Conservation (phyloP, 2,797 vertebrate genomes). For the Toxotes lorentzi region DNA sequence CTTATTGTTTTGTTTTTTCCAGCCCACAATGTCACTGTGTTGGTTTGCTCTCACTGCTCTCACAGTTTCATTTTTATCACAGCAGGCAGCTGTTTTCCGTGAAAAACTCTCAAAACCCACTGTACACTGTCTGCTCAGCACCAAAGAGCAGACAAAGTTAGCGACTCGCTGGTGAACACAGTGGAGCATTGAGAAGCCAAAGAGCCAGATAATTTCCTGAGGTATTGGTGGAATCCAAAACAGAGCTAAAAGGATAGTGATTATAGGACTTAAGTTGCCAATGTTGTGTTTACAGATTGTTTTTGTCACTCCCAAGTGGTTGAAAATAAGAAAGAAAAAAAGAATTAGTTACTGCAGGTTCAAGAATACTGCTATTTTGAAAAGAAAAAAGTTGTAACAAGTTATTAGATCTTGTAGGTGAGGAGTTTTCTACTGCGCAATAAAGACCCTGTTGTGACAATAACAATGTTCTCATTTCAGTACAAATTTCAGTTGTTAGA, state of each 20-base stretch:
- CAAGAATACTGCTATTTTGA: not conserved
- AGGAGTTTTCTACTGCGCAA: not conserved
- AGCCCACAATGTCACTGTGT: not conserved
- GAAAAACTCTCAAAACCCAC: not conserved
- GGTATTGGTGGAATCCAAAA: not conserved
- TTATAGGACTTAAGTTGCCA: not conserved
- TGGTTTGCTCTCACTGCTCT: not conserved
- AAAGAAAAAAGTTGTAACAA: not conserved
- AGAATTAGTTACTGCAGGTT: not conserved
- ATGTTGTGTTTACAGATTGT: too few relatives aligned
- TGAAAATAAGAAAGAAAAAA: not conserved
- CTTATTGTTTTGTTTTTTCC: not conserved
- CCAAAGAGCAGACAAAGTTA: not conserved
- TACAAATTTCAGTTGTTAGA: not conserved
- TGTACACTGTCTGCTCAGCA: not conserved
- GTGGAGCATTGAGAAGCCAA: not conserved
- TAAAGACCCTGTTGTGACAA: not conserved
- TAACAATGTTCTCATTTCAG: not conserved
- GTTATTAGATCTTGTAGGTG: not conserved
- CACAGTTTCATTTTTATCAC: not conserved
- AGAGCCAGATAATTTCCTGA: not conserved
- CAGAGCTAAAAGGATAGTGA: not conserved
- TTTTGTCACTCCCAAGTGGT: not conserved
- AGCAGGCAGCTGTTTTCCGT: not conserved
- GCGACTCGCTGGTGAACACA: not conserved